A percentile compares a stretch with the other conserved stretches of the same genome.
Evolutionary conservation across 2,113 vertebrate species (phyloP).

Genomic region (Cyprinodon tularosa): DNA sequence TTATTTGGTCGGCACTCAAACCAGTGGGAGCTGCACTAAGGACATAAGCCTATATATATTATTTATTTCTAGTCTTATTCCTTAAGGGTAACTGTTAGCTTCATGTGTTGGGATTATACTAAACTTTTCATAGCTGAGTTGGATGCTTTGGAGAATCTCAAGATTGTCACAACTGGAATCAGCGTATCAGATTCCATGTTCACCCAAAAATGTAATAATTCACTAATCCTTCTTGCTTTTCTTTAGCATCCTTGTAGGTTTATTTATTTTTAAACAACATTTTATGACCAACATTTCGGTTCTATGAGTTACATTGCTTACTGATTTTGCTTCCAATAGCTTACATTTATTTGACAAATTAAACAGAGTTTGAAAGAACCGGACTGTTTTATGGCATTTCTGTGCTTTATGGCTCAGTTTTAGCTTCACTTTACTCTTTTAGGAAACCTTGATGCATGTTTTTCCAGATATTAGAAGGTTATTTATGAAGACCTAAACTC

Average conservation of each 20-base stretch:
- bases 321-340: not conserved
- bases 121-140: no score
- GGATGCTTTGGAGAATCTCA: no score
- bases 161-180: no score
- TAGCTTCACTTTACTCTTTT: not conserved
- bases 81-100: no score
- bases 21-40: no score
- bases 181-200: no score
- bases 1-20: no score
- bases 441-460: not conserved
- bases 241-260: not conserved
- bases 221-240: not conserved
- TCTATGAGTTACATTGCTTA: not conserved
- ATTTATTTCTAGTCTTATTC: no score
- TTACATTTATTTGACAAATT: not conserved
- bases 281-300: not conserved
- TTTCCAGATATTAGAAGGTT: not conserved
- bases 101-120: no score
- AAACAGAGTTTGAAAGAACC: not conserved
- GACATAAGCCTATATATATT: no score
- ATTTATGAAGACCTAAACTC: not conserved
- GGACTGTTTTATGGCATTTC: not conserved
- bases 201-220: no score
- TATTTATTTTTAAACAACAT: not conserved
- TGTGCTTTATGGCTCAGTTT: not conserved